A percentile compares a stretch with the other conserved stretches of the same genome.
These are phyloP conservation scores for Odontomachus brunneus DNA, from an alignment of 1,140 invertebrate species.

Conservation along the genomic window DNA sequence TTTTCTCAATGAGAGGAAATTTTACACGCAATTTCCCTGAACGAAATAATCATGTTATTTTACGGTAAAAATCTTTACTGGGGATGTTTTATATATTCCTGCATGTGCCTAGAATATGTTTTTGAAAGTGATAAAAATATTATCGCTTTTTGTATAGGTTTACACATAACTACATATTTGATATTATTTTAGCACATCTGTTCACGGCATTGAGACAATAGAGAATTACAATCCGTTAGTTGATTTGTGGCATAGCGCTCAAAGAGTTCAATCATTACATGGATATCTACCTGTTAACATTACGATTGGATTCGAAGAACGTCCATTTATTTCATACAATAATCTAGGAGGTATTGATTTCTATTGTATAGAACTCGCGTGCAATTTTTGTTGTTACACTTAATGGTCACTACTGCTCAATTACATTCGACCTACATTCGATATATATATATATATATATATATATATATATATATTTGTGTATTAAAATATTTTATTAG, in stretches of 20 bases:
- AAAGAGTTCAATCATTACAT: conserved; percentile 86
- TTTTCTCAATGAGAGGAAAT: conserved; percentile 86
- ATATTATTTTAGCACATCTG: conserved; percentile 84
- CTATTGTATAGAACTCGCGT: conserved; percentile 19
- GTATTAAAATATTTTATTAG: too few relatives aligned
- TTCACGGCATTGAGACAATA: conserved; percentile 86
- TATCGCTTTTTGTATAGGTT: conserved; percentile 9
- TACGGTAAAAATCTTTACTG: conserved; percentile 80
- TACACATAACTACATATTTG: conserved; percentile 8
- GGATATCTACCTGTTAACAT: conserved; percentile 86
- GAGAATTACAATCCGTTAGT: conserved; percentile 87
- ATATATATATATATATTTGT: too few relatives aligned
- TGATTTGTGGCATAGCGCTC: conserved; percentile 87
- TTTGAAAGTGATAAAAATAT: neutral
- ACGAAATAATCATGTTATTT: conserved; percentile 87
- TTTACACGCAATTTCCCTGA: conserved; percentile 84
- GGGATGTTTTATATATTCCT: neutral
- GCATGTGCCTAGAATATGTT: neutral
- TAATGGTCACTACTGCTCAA: neutral
- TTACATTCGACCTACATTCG: neutral
- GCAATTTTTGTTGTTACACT: neutral
- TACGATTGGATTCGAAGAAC: conserved; percentile 81
- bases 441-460: too few relatives aligned
- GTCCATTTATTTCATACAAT: conserved; percentile 81
- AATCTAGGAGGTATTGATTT: conserved; percentile 76